These are phyloP conservation scores for Drosophila meridiana DNA, from an alignment of 2,888 invertebrate species.

Conservation along the genomic window DNA sequence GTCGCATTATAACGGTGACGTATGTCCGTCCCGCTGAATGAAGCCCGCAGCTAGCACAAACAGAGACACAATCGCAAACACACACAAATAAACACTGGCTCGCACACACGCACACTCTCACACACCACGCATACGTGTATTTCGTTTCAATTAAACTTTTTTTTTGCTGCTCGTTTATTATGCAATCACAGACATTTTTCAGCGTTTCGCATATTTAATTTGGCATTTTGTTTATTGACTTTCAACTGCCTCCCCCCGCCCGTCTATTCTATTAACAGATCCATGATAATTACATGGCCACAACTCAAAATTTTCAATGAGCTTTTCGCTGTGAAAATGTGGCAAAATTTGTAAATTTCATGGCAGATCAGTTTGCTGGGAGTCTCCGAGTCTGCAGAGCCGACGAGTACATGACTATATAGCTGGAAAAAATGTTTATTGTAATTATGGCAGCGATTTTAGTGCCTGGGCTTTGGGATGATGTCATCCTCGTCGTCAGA, in stretches of 20 bases:
- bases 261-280: conserved; percentile 41
- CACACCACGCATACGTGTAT: conserved; percentile 62
- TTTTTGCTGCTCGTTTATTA: conserved; percentile 61
- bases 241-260: conserved; percentile 18
- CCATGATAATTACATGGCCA: conserved; percentile 56
- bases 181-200: conserved; percentile 69
- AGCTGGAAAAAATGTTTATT: conserved; percentile 67
- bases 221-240: conserved; percentile 73
- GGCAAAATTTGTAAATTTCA: conserved; percentile 51
- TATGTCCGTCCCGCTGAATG: conserved; percentile 42
- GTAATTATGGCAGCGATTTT: conserved; percentile 73
- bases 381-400: conserved; percentile 8
- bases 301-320: conserved; percentile 35
- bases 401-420: conserved; percentile 16
- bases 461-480: conserved; percentile 51
- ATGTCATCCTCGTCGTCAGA: conserved; percentile 65
- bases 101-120: conserved; percentile 3
- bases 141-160: conserved; percentile 64
- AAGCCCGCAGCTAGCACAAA: conserved; percentile 32
- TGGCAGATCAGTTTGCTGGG: conserved; percentile 16
- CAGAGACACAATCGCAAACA: conserved; percentile 11
- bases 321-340: conserved; percentile 21
- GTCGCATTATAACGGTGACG: conserved; percentile 65
- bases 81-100: neutral
- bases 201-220: conserved; percentile 65